Conservation (phyloP, 2,888 invertebrate species). For the Pachydiplax longipennis region DNA sequence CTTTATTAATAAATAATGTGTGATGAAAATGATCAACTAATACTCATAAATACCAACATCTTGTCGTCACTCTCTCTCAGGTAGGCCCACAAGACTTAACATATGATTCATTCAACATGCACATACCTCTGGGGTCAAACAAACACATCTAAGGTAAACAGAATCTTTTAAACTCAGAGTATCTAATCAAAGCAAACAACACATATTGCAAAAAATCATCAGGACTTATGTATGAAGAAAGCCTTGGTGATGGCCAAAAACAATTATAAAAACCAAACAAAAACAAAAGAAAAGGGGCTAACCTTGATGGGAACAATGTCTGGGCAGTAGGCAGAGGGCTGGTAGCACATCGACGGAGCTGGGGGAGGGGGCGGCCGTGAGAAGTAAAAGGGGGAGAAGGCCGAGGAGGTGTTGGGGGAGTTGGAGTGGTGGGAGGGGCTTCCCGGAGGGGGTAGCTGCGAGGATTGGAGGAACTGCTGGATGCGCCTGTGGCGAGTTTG, state of each 20-base stretch:
- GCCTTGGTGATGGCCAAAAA: conserved; percentile 23
- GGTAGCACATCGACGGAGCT: conserved; percentile 44
- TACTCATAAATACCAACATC: conserved; percentile 18
- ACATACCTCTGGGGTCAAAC: background rate
- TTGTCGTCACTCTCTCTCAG: conserved; percentile 10
- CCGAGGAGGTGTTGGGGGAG: conserved; percentile 21
- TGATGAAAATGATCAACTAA: no score
- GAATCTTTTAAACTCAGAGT: background rate
- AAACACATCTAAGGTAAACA: background rate
- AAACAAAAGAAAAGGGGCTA: conserved; percentile 51
- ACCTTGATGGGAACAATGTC: conserved; percentile 67
- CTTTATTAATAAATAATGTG: no score
- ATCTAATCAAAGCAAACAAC: conserved; percentile 21
- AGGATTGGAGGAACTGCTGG: conserved; percentile 46
- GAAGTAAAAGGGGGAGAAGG: conserved; percentile 48
- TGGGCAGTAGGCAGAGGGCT: conserved; percentile 54
- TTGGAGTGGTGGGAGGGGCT: conserved; percentile 21
- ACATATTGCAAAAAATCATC: background rate
- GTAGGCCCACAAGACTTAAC: conserved; percentile 17
- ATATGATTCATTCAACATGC: conserved; percentile 35
- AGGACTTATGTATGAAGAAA: background rate
- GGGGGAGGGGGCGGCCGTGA: conserved; percentile 49
- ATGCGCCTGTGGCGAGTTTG: conserved; percentile 40
- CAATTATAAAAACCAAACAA: conserved; percentile 4
- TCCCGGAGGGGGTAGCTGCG: conserved; percentile 54